phyloP scores from a whole-genome alignment of 2,888 invertebrate species.

The Balanococcus diminutus region DNA sequence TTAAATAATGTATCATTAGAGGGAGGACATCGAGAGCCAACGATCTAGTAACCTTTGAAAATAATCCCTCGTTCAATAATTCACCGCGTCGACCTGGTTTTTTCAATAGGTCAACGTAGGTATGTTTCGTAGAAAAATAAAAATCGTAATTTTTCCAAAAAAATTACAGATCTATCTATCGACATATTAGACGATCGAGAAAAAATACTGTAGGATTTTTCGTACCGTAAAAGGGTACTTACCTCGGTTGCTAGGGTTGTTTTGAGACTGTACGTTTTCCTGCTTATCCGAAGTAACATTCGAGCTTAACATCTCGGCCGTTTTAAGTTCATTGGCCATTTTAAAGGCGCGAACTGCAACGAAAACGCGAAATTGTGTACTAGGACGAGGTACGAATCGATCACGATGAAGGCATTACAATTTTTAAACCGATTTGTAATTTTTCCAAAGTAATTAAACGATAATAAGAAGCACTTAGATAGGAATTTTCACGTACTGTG shows the following conservation, averaged over 20 bases:
- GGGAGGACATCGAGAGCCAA: background rate
- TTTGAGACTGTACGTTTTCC: background rate
- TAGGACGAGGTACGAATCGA: background rate
- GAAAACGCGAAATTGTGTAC: background rate
- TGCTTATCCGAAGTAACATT: background rate
- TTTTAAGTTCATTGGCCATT: slow-evolving; percentile 30
- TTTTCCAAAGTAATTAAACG: background rate
- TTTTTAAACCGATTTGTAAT: background rate
- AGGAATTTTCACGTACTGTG: background rate
- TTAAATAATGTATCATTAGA: background rate
- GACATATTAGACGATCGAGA: background rate
- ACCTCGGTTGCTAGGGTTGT: slow-evolving; percentile 37
- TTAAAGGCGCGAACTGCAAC: background rate
- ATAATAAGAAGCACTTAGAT: background rate
- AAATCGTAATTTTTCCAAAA: background rate
- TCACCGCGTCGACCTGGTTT: background rate
- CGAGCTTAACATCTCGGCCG: slow-evolving; percentile 17
- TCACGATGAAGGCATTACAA: background rate
- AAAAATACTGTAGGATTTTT: background rate
- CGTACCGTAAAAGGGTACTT: background rate
- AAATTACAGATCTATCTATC: too few species aligned
- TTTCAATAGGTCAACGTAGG: background rate
- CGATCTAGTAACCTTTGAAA: background rate
- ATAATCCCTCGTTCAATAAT: background rate
- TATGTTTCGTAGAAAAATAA: background rate